Conservation (phyloP, 2,888 invertebrate genomes). For the Drosophila neotestacea region DNA sequence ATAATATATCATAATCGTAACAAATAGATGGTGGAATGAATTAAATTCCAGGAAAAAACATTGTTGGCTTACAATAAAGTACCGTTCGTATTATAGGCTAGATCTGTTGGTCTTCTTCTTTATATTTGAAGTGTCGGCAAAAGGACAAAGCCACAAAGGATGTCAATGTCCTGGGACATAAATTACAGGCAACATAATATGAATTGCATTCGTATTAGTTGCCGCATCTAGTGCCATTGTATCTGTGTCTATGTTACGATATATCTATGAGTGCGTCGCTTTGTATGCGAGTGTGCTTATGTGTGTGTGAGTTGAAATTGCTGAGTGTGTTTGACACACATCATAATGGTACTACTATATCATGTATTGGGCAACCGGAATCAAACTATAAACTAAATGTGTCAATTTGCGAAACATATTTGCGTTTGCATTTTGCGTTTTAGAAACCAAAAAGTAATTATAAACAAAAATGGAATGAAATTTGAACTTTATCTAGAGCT, state of each 20-base stretch:
- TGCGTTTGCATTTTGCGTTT: conserved; percentile 26
- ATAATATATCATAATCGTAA: conserved; percentile 71
- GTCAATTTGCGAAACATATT: conserved; percentile 72
- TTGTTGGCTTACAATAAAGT: conserved; percentile 65
- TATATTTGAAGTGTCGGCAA: conserved; percentile 46
- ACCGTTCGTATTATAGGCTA: conserved; percentile 49
- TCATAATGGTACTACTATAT: conserved; percentile 39
- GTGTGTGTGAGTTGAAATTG: conserved; percentile 42
- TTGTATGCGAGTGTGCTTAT: conserved; percentile 15
- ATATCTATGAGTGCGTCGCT: conserved; percentile 21
- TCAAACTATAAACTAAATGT: conserved; percentile 62
- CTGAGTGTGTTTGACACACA: conserved; percentile 69
- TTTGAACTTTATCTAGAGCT: conserved; percentile 59
- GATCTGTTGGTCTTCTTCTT: conserved; percentile 2
- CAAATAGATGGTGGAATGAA: conserved; percentile 6
- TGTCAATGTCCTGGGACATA: conserved; percentile 77
- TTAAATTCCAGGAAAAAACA: conserved; percentile 59
- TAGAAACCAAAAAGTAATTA: conserved; percentile 21
- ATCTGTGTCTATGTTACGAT: conserved; percentile 27
- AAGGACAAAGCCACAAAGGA: conserved; percentile 65
- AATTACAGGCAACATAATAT: conserved; percentile 61
- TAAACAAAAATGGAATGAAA: conserved; percentile 41
- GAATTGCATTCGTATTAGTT: conserved; percentile 54
- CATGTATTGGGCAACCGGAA: conserved; percentile 63
- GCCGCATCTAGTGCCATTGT: conserved; percentile 45